A percentile compares a stretch with the other conserved stretches of the same genome.
Conservation (phyloP, 2,888 invertebrate genomes). For the Drosophila longiperda region DNA sequence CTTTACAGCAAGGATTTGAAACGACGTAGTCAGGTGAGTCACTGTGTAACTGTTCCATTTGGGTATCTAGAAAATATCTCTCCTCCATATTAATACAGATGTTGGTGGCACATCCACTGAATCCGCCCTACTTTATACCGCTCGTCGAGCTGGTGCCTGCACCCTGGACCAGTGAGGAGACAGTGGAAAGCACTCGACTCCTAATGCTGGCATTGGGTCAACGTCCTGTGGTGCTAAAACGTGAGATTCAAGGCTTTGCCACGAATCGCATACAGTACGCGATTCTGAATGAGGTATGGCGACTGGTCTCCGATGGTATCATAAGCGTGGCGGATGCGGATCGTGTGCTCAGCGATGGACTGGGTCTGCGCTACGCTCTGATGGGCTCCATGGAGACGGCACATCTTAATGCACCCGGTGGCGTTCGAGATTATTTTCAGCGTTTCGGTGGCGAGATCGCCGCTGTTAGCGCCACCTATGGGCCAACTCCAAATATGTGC, state of each 20-base stretch:
- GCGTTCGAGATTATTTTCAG: slow-evolving; percentile 88
- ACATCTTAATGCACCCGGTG: slow-evolving; percentile 97
- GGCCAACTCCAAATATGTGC: slow-evolving; percentile 89
- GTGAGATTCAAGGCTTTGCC: slow-evolving; percentile 96
- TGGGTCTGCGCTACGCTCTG: slow-evolving; percentile 98
- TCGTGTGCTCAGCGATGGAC: slow-evolving; percentile 95
- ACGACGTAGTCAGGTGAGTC: slow-evolving; percentile 87
- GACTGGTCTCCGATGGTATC: slow-evolving; percentile 92
- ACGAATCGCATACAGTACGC: slow-evolving; percentile 98
- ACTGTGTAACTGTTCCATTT: not conserved
- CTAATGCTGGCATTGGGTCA: slow-evolving; percentile 95
- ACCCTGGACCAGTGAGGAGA: slow-evolving; percentile 93
- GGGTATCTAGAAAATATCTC: not conserved
- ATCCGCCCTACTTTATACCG: slow-evolving; percentile 98
- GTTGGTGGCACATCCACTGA: slow-evolving; percentile 95
- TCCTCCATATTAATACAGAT: slow-evolving; percentile 64
- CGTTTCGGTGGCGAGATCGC: slow-evolving; percentile 87
- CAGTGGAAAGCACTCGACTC: slow-evolving; percentile 89
- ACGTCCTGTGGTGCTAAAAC: slow-evolving; percentile 92
- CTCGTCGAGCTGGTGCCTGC: slow-evolving; percentile 97
- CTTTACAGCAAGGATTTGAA: slow-evolving; percentile 92
- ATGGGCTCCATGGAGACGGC: slow-evolving; percentile 97
- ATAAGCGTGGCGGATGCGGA: slow-evolving; percentile 95
- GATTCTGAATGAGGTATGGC: slow-evolving; percentile 96
- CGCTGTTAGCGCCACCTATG: slow-evolving; percentile 90